Evolutionary conservation across 2,113 vertebrate species (phyloP), one percentile per base, ranked within the genome.

Genomic region (Labeo rohita): DNA sequence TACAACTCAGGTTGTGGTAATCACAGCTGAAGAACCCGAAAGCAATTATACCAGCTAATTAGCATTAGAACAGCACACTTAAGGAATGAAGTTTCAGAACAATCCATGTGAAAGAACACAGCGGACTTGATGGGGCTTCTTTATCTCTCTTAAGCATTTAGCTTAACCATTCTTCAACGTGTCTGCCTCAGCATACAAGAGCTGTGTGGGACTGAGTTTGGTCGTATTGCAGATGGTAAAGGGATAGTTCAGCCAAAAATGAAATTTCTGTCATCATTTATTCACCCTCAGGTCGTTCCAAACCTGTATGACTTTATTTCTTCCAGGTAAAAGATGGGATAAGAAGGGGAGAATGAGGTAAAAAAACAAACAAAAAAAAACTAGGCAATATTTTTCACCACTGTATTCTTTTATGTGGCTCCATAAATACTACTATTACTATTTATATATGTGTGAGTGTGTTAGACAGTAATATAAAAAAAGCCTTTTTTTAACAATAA

Each of bases 81-180:
- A 47, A 47, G 56, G 39, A 80, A 45, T 28, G 12, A 63, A 28
- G 47, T 52, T 82, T 82, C 16, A 34, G 63, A 23, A 16, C 28
- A 81, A 68, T 15, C 47, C n/a, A 68, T 36, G n/a, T 68, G 45
- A 49, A 18, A 68, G 79, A 82, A 70, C 63, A 82, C 78, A 68
- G 43, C 61, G 50, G 23, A 36, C 28, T 36, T 82, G 47, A 65
- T 61, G 52, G 18, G 54, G 59, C 59, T 66, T 49, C 15, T 81
- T 81, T 81, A 34, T 52, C 45, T 82, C 45, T 28, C 43, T 70
- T 36, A 50, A 68, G 28, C 63, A 21, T 65, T 82, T 21, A 10
- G 45, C 28, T 34, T 8, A 18, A 10, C 47, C 23, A 8, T 54
- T 50, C 75, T 77, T 77, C 50, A 82, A 50, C 68, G 59, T 65